Conservation (phyloP, 23 tunicate genomes). For the Aplidium turbinatum region DNA sequence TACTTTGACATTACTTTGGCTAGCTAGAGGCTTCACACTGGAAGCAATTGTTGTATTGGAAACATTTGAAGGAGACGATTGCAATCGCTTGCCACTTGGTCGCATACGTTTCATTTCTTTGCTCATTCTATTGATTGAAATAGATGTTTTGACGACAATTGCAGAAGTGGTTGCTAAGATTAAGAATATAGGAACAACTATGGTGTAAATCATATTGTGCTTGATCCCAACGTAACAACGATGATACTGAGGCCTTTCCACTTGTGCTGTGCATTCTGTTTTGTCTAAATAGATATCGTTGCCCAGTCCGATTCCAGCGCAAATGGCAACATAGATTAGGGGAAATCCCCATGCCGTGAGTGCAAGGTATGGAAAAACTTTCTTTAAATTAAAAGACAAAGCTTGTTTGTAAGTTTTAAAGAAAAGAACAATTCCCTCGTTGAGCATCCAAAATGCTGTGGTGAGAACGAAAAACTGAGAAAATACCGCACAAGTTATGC, state of each 20-base stretch:
- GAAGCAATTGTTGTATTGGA: too few species aligned
- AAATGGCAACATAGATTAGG: constrained; percentile 28
- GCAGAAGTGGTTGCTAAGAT: constrained; percentile 14
- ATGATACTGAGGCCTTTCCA: too few species aligned
- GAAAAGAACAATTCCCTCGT: constrained; percentile 60
- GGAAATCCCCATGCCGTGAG: constrained; percentile 50
- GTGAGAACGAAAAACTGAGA: constrained; percentile 49
- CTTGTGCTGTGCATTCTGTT: too few species aligned
- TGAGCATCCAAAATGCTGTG: constrained; percentile 75
- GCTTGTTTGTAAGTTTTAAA: constrained; percentile 50
- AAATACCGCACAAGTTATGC: constrained; percentile 47
- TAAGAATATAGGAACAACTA: constrained; percentile 48
- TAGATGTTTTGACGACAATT: constrained; percentile 26
- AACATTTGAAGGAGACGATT: too few species aligned
- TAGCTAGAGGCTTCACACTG: too few species aligned
- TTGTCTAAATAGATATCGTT: constrained; percentile 26
- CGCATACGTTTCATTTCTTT: constrained; percentile 29
- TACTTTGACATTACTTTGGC: not conserved
- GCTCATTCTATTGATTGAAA: constrained; percentile 33
- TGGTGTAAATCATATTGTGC: constrained; percentile 43
- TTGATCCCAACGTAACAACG: constrained; percentile 47
- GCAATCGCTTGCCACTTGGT: constrained; percentile 21
- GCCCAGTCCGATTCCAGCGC: constrained; percentile 47
- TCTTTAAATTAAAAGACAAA: constrained; percentile 36
- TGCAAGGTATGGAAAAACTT: constrained; percentile 21